Evolutionary conservation across 1,140 invertebrate species (phyloP), one percentile per base, ranked within the genome.

Genomic region (Thereuonema tuberculata): DNA sequence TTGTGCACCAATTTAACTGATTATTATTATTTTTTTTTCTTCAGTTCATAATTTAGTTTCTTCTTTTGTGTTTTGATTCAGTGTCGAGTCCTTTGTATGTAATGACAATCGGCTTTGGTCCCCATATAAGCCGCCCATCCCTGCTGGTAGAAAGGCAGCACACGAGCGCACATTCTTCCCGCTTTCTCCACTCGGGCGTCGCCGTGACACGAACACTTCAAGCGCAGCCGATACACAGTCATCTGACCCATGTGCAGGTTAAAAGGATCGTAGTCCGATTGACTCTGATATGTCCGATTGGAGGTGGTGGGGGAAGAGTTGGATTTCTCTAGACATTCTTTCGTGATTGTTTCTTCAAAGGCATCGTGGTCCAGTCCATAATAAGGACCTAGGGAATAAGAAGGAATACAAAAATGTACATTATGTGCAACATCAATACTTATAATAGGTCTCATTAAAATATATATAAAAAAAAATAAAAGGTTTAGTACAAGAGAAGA

Each of bases 191-290:
- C 60, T 37, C 31, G 23, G 20, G 62, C 61, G 15, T 57, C 56
- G 31, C 68, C 66, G 2, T 53, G 52, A 64, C 74, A 76, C 14
- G 61, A 67, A 50, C 70, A 72, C 52, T 66, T 69, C 2, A 77
- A n/a, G 26, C 71, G 65, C 5, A 76, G 47, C 66, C 77, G 71
- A 67, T 78, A 78, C 0, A 78, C 68, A 14, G 77, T 78, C 72
- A 78, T 75, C 63, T 77, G 74, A 5, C 77, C 77, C 76, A 79
- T 77, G 29, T 74, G 71, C 0, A 77, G 60, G 56, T 74, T 71
- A 58, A 75, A 77, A 0, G 74, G 71, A 62, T 74, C 71, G 57
- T 72, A 73, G 1, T 64, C 65, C 17, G 67, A 63, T 47, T 70
- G 68, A 24, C 65, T 68, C 49, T 71, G 60, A 52, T 68, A 68